Evolutionary conservation across 2,888 invertebrate species (phyloP), one percentile per base, ranked within the genome.

Genomic region (Thymelicus lineola): DNA sequence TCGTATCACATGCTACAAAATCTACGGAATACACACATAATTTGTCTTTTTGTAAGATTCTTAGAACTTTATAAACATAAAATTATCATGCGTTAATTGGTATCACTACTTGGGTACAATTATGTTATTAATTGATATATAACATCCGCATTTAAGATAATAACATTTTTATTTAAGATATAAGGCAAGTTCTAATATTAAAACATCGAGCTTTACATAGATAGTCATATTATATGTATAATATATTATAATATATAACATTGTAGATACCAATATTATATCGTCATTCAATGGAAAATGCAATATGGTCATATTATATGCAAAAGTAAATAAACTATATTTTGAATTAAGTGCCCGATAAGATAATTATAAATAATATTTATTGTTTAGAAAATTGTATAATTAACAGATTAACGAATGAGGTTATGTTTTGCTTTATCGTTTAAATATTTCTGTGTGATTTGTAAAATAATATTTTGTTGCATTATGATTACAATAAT

Each of bases 1-100:
- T 46, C 9, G 15, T 65, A 35, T 48, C 59, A 66, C 66, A 61
- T 61, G 53, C 67, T 67, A 67, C 67, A 67, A 60, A 67, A 67
- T 61, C 60, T 67, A 67, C 42, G 35, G 20, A 59, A 60, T 67
- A 42, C 53, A 53, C 45, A 67, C 60, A 45, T 42, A 48, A 35
- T 45, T 45, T 45, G 48, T 50, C 15, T 50, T 17, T 17, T 50
- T 17, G 48, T 50, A 17, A 42, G 42, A 10, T 42, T 50, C 6
- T 48, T 48, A 7, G 17, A 5, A 36, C 57, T 35, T 35, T 65
- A 28, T 35, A 45, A 38, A 42, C 17, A 55, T 50, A 65, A 55
- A 35, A 36, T 10, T 64, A 20, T 38, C 36, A 63, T 63, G 46
- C 46, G 7, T 14, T 60, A 28, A 35, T 14, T 53, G n/a, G 12